A percentile compares a stretch with the other conserved stretches of the same genome.
Conservation (phyloP, 2,888 invertebrate species). For the Fissipunctia ypsillon region DNA sequence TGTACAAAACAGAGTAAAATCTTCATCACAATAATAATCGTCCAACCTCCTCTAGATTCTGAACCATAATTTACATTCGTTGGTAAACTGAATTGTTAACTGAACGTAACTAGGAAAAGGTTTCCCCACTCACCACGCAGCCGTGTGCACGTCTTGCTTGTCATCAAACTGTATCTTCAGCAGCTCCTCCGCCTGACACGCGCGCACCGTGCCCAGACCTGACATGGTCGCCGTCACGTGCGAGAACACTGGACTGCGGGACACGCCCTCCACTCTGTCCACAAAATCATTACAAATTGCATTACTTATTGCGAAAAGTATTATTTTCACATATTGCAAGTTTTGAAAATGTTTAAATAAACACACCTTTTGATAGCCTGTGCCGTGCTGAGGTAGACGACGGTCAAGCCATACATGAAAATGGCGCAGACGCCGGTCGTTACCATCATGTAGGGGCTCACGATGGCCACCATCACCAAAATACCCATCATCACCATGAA, state of each 20-base stretch:
- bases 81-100: neutral
- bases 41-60: too few relatives aligned
- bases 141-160: conserved; percentile 92
- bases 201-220: conserved; percentile 94
- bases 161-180: conserved; percentile 92
- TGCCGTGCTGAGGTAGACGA: conserved; percentile 93
- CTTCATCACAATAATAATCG: neutral
- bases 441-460: conserved; percentile 92
- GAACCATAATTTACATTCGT: neutral
- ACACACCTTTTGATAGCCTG: conserved; percentile 92
- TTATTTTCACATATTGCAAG: neutral
- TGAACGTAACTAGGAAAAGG: neutral
- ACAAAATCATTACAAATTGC: neutral
- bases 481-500: conserved; percentile 93
- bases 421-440: conserved; percentile 91
- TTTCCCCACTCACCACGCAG: conserved; percentile 87
- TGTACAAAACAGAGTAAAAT: neutral
- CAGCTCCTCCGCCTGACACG: conserved; percentile 92
- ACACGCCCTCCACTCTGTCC: conserved; percentile 87
- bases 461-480: conserved; percentile 92
- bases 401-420: conserved; percentile 92
- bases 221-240: conserved; percentile 94
- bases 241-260: conserved; percentile 95
- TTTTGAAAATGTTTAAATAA: neutral
- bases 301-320: neutral